A percentile compares a stretch with the other conserved stretches of the same genome.
Conservation (phyloP, 2,113 vertebrate genomes). For the Xenopus tropicalis region UCB_Xtro_10.0 CM004445.2:47754501-47755000, state of each 20-base stretch:
- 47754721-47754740: background rate
- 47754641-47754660: too few species aligned
- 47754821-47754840: constrained; percentile 22
- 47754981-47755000: too few species aligned
- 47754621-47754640: too few species aligned
- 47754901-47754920: background rate
- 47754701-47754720: constrained; percentile 1
- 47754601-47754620: too few species aligned
- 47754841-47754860: constrained; percentile 3
- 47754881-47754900: constrained; percentile 3
- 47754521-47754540: too few species aligned
- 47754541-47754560: too few species aligned
- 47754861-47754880: background rate
- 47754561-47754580: too few species aligned
- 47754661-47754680: too few species aligned
- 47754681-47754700: background rate
- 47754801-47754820: background rate
- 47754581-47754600: too few species aligned
- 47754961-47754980: too few species aligned
- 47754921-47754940: background rate
- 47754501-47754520: too few species aligned
- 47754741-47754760: constrained; percentile 8
- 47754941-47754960: too few species aligned
- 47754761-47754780: constrained; percentile 26
- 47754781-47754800: constrained; percentile 6